Evolutionary conservation across 1,140 invertebrate species (phyloP).

Genomic region (Sarcophaga peregrina): DNA sequence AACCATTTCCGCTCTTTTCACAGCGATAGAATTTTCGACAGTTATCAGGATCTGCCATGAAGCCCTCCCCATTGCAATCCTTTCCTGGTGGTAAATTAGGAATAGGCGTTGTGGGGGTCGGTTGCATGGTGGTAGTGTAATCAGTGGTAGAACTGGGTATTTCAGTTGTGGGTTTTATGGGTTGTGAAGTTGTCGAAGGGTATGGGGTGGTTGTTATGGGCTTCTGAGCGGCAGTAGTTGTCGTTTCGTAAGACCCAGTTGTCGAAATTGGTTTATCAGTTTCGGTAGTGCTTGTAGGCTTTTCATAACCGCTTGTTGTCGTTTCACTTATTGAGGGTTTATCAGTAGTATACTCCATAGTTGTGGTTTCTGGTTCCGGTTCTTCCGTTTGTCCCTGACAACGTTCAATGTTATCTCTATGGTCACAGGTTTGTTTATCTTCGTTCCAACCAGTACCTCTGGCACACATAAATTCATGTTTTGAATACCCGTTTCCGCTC

Average conservation of each 20-base stretch:
- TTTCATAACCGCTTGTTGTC: conserved; percentile 48
- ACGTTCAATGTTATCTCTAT: conserved; percentile 49
- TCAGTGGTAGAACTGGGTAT: background rate
- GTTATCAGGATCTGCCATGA: conserved; percentile 70
- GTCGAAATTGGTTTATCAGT: background rate
- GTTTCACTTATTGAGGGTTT: conserved; percentile 15
- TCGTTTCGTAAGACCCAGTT: conserved; percentile 40
- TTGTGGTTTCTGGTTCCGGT: conserved; percentile 45
- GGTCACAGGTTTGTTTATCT: conserved; percentile 64
- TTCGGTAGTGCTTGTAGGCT: background rate
- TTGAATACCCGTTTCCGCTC: conserved; percentile 63
- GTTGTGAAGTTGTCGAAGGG: conserved; percentile 30
- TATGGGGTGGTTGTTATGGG: conserved; percentile 26
- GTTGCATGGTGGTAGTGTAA: conserved; percentile 45
- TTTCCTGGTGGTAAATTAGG: conserved; percentile 25
- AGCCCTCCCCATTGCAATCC: conserved; percentile 69
- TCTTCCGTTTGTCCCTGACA: conserved; percentile 48
- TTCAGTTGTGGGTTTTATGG: conserved; percentile 35
- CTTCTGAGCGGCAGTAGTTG: conserved; percentile 29
- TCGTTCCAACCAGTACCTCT: conserved; percentile 68
- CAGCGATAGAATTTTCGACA: conserved; percentile 77
- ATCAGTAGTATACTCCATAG: conserved; percentile 34
- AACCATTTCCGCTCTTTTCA: conserved; percentile 70
- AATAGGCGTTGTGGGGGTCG: conserved; percentile 47
- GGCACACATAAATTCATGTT: conserved; percentile 64